Evolutionary conservation across 2,888 invertebrate genomes (phyloP).

Genomic region (Campoplex nolae): DNA sequence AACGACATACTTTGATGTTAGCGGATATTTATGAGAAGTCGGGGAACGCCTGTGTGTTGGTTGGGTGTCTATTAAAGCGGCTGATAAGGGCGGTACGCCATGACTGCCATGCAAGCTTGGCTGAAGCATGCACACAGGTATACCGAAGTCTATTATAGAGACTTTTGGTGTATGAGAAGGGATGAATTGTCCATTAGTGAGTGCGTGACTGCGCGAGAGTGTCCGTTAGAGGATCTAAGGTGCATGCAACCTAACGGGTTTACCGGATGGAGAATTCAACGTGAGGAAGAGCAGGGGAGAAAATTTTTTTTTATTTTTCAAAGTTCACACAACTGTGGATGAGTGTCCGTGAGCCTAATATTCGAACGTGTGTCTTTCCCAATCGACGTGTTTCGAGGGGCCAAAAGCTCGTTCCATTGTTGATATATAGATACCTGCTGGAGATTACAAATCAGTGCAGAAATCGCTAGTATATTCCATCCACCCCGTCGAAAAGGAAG

Average conservation of each 20-base stretch:
- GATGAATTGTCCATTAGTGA: constrained; percentile 13
- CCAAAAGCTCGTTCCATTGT: neutral
- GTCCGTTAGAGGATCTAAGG: constrained; percentile 9
- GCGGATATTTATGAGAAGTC: constrained; percentile 1
- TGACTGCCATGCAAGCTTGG: neutral
- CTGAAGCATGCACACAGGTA: neutral
- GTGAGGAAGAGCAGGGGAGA: neutral
- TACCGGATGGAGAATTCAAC: neutral
- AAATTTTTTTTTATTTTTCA: neutral
- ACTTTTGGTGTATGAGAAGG: neutral
- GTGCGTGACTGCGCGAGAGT: neutral
- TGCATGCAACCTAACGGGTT: neutral
- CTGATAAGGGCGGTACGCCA: constrained; percentile 1
- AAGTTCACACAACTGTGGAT: neutral
- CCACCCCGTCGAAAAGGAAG: constrained; percentile 20
- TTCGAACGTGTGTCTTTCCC: neutral
- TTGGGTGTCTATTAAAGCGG: constrained; percentile 4
- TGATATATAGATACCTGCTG: neutral
- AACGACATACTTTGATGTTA: constrained; percentile 10
- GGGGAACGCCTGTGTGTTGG: neutral
- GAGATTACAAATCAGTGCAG: constrained; percentile 36
- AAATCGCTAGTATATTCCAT: constrained; percentile 24
- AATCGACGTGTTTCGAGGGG: too few species aligned
- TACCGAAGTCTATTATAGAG: neutral
- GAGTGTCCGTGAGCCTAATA: neutral